A percentile compares a stretch with the other conserved stretches of the same genome.
These are phyloP conservation scores for Sycobia sp. DNA, from an alignment of 1,140 invertebrate species.

Conservation along the genomic window DNA sequence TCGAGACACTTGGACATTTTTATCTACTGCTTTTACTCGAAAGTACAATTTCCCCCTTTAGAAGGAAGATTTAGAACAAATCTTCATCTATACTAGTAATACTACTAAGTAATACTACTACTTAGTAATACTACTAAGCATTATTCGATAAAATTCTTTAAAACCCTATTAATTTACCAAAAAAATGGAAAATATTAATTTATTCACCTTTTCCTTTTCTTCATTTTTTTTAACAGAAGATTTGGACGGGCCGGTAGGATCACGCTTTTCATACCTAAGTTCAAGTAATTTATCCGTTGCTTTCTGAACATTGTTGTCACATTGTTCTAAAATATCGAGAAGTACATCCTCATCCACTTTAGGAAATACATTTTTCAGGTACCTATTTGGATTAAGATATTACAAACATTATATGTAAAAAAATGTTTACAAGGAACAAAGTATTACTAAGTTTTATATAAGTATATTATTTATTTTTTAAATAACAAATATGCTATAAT, in stretches of 20 bases:
- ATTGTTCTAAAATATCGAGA: conserved; percentile 79
- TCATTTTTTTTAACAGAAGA: conserved; percentile 61
- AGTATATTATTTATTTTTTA: no score
- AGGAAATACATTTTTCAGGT: conserved; percentile 90
- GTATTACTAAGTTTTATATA: no score
- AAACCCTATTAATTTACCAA: not conserved
- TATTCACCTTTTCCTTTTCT: conserved; percentile 52
- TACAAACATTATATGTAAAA: not conserved
- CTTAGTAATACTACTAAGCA: no score
- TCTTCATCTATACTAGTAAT: no score
- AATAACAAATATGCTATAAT: conserved; percentile 21
- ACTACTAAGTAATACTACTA: no score
- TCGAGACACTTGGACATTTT: no score
- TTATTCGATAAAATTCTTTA: no score
- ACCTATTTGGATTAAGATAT: conserved; percentile 63
- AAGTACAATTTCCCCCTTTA: no score
- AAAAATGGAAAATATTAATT: not conserved
- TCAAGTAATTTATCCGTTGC: conserved; percentile 78
- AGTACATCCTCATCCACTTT: conserved; percentile 88
- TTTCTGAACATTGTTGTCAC: conserved; percentile 87
- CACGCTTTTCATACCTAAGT: conserved; percentile 82
- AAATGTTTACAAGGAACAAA: no score
- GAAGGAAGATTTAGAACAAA: no score
- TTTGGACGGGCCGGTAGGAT: conserved; percentile 63
- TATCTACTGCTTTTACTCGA: no score